Percentiles rank a stretch among this genome's conserved stretches.
Conservation (phyloP, 2,888 invertebrate genomes). For the Pteria penguin region DNA sequence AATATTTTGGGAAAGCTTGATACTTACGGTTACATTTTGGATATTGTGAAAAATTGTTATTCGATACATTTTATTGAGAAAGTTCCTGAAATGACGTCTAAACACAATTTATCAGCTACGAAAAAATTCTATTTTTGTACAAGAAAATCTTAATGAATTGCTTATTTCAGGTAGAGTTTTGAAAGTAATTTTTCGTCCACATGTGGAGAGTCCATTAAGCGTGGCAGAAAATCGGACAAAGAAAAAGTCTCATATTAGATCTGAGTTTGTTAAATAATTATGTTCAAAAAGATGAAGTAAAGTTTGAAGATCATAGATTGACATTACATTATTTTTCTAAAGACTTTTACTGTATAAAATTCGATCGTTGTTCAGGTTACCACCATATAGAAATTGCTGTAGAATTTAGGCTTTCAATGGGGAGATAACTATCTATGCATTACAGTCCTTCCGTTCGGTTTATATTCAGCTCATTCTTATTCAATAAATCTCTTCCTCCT, state of each 20-base stretch:
- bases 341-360: too few relatives aligned
- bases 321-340: constrained; percentile 40
- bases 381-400: too few relatives aligned
- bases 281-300: too few relatives aligned
- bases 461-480: constrained; percentile 33
- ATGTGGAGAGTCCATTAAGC: constrained; percentile 25
- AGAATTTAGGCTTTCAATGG: constrained; percentile 33
- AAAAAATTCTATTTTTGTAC: constrained; percentile 8
- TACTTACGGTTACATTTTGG: too few relatives aligned
- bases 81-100: constrained; percentile 4
- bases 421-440: too few relatives aligned
- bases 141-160: constrained; percentile 2
- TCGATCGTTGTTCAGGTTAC: too few relatives aligned
- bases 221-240: too few relatives aligned
- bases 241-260: constrained; percentile 38
- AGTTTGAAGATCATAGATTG: too few relatives aligned
- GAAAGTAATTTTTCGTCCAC: constrained; percentile 19
- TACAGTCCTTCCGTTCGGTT: constrained; percentile 41
- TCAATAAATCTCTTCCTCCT: constrained; percentile 31
- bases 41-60: constrained; percentile 19
- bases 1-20: constrained; percentile 8
- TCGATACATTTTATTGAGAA: constrained; percentile 3
- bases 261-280: too few relatives aligned
- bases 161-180: background rate
- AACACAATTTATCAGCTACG: constrained; percentile 10